phyloP scores from a whole-genome alignment of 2,888 invertebrate species.

The Amiota minor region DNA sequence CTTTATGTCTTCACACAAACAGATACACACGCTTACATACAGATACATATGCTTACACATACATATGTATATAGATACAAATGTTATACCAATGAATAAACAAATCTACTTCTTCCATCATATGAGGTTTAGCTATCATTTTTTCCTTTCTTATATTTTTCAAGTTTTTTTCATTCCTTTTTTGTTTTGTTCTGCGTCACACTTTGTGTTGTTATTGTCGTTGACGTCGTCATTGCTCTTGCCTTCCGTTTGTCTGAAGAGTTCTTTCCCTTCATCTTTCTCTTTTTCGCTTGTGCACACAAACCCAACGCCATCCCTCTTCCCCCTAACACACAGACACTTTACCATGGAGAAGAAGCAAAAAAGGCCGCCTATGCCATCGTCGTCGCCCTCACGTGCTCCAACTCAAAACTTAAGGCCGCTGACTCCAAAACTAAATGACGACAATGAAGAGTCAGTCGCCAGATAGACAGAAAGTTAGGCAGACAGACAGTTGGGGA shows the following conservation, averaged over 20 bases:
- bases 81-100: neutral
- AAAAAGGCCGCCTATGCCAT: neutral
- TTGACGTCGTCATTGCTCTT: constrained; percentile 6
- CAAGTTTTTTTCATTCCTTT: neutral
- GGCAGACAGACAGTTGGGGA: neutral
- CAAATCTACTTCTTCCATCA: neutral
- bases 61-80: no score
- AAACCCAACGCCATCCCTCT: neutral
- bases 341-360: no score
- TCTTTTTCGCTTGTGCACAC: constrained; percentile 3
- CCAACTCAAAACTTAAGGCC: constrained; percentile 6
- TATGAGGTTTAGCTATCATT: no score
- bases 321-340: neutral
- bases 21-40: neutral
- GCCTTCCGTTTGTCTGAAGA: neutral
- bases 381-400: neutral
- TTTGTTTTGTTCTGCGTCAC: constrained; percentile 19
- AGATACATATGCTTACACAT: neutral
- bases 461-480: neutral
- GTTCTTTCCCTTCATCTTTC: neutral
- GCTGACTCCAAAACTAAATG: constrained; percentile 18
- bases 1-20: constrained; percentile 6
- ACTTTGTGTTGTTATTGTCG: neutral
- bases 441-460: neutral
- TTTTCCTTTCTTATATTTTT: constrained; percentile 15